Evolutionary conservation across 1,140 invertebrate genomes (phyloP).

Genomic region (Ips nitidus): DNA sequence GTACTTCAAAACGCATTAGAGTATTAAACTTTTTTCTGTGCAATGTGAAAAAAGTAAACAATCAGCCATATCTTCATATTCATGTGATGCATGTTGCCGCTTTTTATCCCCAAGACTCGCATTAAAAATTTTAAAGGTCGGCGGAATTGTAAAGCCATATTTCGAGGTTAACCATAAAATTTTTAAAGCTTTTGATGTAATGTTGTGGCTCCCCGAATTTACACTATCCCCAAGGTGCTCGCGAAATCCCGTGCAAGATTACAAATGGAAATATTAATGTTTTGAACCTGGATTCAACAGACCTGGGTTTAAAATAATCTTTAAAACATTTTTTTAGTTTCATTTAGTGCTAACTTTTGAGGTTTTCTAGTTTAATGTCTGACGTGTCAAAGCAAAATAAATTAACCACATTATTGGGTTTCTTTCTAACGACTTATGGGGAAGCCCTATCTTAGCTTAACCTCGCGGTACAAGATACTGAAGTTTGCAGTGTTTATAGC

Average conservation of each 20-base stretch:
- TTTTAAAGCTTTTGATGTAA: constrained; percentile 44
- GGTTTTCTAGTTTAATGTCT: neutral
- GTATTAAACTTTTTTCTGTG: no score
- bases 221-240: constrained; percentile 38
- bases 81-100: no score
- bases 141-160: constrained; percentile 11
- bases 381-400: neutral
- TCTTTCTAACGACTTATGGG: neutral
- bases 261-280: constrained; percentile 48
- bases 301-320: neutral
- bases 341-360: neutral
- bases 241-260: constrained; percentile 42
- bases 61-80: neutral
- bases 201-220: constrained; percentile 45
- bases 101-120: no score
- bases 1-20: no score
- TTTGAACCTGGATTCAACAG: constrained; percentile 28
- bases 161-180: constrained; percentile 32
- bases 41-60: neutral
- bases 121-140: neutral
- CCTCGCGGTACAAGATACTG: no score
- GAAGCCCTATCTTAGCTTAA: neutral
- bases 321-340: constrained; percentile 1
- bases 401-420: neutral
- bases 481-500: no score